Base-by-base conservation (phyloP, 2,113 vertebrate species). In the Todiramphus chloris region DNA sequence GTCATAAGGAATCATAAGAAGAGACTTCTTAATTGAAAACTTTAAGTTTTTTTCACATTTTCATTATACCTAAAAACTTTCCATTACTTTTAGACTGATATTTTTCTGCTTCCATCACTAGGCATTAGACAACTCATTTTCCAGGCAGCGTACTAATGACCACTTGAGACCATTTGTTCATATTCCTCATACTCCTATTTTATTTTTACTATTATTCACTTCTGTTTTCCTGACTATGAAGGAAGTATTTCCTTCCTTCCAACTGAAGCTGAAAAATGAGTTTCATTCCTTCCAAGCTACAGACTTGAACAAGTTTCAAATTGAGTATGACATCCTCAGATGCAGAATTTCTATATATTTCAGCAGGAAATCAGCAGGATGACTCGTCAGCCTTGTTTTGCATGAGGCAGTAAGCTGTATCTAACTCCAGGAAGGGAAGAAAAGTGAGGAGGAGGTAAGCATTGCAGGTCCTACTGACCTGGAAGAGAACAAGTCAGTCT, bases 1-100 rank as follows among this genome's bases (percentile, higher is more conserved):
- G 24, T 76, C 56, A 79, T 44, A 96, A 91, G 78, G 74, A 81
- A 53, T 91, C 82, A 88, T 79, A 92, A 33, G 74, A 92, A 83
- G 55, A 93, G n/a, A 48, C 25, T 87, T 94, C 51, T 77, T 95
- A 93, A 90, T 81, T 95, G 73, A 96, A 96, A 95, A 80, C 18
- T 53, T 13, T 18, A 37, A 75, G 72, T 20, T 44, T 79, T 82
- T 79, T 87, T 66, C 31, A 72, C 15, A 28, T 73, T 97, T 96
- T 90, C 72, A 64, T 94, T 91, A 70, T 24, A 79, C 24, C 28
- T 86, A 55, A 83, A 95, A 96, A 62, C 31, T 64, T 66, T 86
- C 24, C 37, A 50, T 68, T 59, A 50, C 27, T 95, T 95, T 88
- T 88, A 63, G 44, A 86, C 30, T 1, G 16, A 13, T 81, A 63